Conservation (phyloP, 2,797 vertebrate genomes). For the Neomorphus geoffroyi region DNA sequence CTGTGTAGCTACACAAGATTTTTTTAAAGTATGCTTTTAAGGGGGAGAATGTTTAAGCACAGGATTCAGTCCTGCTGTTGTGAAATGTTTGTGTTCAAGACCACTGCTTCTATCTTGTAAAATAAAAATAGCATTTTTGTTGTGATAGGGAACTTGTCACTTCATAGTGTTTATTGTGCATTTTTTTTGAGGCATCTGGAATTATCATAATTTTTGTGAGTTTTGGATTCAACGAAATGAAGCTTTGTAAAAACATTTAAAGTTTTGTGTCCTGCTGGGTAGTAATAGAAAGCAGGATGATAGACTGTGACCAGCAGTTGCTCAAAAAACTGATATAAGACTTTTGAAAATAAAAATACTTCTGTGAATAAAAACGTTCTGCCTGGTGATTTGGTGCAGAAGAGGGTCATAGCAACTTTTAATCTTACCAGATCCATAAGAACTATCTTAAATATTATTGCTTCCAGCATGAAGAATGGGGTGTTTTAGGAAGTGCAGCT, state of each 20-base stretch:
- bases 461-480: background rate
- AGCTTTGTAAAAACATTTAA: background rate
- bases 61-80: background rate
- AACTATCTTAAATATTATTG: background rate
- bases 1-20: background rate
- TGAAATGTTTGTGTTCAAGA: background rate
- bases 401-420: background rate
- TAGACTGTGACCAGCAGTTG: background rate
- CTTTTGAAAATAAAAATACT: no score
- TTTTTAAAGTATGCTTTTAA: background rate
- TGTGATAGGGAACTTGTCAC: background rate
- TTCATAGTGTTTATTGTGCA: background rate
- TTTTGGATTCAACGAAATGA: background rate
- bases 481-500: background rate
- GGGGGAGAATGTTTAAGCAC: background rate
- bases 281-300: background rate
- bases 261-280: background rate
- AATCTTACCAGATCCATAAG: background rate
- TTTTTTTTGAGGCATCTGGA: background rate
- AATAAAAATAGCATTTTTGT: background rate
- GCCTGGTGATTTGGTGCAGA: background rate
- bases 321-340: no score
- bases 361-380: background rate
- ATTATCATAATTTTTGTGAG: fast-evolving
- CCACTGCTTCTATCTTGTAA: background rate